Percentiles rank a stretch among this genome's conserved stretches.
Conservation (phyloP, 2,888 invertebrate genomes). For the Lamellibrachia satsuma region DNA sequence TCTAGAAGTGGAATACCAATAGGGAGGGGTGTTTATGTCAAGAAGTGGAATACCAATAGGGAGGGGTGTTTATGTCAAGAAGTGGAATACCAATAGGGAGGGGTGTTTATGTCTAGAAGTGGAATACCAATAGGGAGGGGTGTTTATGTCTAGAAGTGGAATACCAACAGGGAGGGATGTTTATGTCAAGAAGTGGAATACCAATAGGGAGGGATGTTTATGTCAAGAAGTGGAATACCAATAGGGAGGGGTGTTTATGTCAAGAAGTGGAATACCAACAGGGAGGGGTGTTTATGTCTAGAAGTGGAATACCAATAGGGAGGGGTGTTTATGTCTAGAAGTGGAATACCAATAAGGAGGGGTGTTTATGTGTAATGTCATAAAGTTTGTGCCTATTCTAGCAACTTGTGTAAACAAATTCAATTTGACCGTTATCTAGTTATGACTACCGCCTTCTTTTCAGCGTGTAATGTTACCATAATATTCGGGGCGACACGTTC, state of each 20-base stretch:
- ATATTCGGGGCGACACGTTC: too few species aligned
- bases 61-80: background rate
- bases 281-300: background rate
- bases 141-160: background rate
- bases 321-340: background rate
- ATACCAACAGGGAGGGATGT: background rate
- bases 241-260: background rate
- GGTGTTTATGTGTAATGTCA: too few species aligned
- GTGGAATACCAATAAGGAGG: background rate
- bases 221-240: background rate
- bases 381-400: too few species aligned
- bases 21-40: background rate
- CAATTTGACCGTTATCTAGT: too few species aligned
- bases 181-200: background rate
- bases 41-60: background rate
- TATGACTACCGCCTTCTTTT: too few species aligned
- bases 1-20: background rate
- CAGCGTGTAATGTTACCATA: too few species aligned
- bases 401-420: too few species aligned
- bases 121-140: background rate
- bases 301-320: background rate
- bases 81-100: background rate
- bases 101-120: background rate
- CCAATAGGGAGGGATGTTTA: background rate
- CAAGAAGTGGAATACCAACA: background rate